A percentile compares a stretch with the other conserved stretches of the same genome.
Evolutionary conservation across 2,797 vertebrate species (phyloP).

Genomic region (Cheirogaleus major): DNA sequence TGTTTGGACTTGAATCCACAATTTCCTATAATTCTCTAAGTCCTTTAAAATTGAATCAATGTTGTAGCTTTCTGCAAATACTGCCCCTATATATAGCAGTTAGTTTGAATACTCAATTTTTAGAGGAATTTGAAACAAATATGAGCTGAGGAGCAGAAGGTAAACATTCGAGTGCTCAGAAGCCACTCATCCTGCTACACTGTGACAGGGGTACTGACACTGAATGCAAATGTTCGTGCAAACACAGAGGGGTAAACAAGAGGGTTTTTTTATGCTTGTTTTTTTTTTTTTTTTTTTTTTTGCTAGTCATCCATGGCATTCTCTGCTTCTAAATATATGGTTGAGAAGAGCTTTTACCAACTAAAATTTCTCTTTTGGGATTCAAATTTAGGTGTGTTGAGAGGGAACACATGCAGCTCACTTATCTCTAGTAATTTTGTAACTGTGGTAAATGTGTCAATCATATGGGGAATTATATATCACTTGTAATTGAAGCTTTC

Average conservation of each 20-base stretch:
- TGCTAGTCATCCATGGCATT: not conserved
- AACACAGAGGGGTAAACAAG: not conserved
- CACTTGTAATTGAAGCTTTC: constrained; percentile 28
- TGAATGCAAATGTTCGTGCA: not conserved
- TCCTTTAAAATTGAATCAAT: constrained; percentile 43
- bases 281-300: too few species aligned
- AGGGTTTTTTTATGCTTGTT: not conserved
- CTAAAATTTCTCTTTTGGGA: constrained; percentile 3
- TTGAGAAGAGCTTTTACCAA: not conserved
- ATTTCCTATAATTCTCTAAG: constrained; percentile 48
- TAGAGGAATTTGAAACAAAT: constrained; percentile 39
- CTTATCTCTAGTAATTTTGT: constrained; percentile 39
- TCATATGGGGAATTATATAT: constrained; percentile 38
- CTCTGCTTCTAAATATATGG: not conserved
- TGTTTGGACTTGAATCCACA: constrained; percentile 43
- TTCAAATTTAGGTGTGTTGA: constrained; percentile 32
- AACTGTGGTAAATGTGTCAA: constrained; percentile 43
- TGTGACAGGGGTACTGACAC: not conserved
- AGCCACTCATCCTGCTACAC: not conserved
- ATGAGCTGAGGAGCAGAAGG: not conserved
- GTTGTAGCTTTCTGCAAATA: constrained; percentile 1
- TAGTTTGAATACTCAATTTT: constrained; percentile 29
- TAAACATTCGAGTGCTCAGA: not conserved
- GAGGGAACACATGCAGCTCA: not conserved
- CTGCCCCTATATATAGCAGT: not conserved